Base-by-base conservation (phyloP, 1,140 invertebrate genomes). In the Drosophila carrolli region DNA sequence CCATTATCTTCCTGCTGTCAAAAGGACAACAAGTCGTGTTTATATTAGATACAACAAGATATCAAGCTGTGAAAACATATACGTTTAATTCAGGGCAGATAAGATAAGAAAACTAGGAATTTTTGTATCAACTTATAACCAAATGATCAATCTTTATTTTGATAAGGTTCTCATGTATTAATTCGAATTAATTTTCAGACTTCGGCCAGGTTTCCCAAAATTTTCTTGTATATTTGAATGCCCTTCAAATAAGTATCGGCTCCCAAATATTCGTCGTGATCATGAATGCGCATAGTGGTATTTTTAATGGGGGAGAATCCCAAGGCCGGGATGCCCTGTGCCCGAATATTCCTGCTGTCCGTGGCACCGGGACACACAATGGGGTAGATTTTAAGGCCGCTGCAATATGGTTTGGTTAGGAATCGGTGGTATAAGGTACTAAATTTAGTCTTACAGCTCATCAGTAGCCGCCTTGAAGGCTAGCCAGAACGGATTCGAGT, bases 241-340 rank as follows among this genome's bases (percentile, higher is more conserved):
- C 96, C 97, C 35, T 93, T 89, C 5, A 97, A 81, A 91, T 96
- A 97, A 0, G 94, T 93, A n/a, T 94, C 93, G 40, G 95, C 95
- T 70, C 95, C 94, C 1, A 97, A 91, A 75, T 93, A 96, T 81
- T 97, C 97, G 88, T 97, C 95, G 90, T 97, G 95, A 80, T 97
- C 96, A 81, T 97, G 97, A 11, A 97, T 92, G 1, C 95, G 92
- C 4, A 96, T 93, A 2, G 94, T 94, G 1, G 96, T 97, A 77
- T 95, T 94, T 63, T 95, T 96, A 92, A 97, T 96, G 0, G 97
- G 96, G 2, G 96, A 96, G 91, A 97, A 96, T 38, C 96, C 96
- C 38, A 97, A 91, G 2, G 96, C 59, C 1, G 95, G 95, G 32
- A 96, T 93, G 1, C 95, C 95, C 93, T 96, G 97, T 95, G 93